phyloP scores from a whole-genome alignment of 2,113 vertebrate species.

The Haplochromis burtoni region DNA sequence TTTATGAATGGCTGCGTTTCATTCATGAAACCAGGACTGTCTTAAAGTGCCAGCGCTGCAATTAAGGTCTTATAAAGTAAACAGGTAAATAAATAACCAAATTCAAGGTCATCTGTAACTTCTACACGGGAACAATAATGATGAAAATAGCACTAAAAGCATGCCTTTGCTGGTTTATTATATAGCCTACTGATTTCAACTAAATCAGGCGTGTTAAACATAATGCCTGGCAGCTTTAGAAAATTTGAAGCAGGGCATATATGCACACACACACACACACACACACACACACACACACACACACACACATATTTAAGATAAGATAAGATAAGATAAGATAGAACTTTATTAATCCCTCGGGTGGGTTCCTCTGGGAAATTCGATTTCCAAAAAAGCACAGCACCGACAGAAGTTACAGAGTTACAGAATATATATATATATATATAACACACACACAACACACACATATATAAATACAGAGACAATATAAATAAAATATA shows the following conservation, averaged over 20 bases:
- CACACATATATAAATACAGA: no score
- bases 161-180: neutral
- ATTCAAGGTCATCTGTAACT: neutral
- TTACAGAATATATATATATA: no score
- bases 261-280: neutral
- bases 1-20: conserved; percentile 76
- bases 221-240: neutral
- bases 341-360: no score
- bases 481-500: no score
- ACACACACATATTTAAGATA: fast-evolving
- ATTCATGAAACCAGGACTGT: conserved; percentile 59
- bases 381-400: no score
- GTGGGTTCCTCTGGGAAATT: no score
- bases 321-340: no score
- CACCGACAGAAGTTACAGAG: no score
- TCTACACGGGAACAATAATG: neutral
- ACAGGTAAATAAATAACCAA: neutral
- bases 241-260: neutral
- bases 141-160: neutral
- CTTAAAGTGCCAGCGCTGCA: conserved; percentile 54
- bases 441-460: neutral
- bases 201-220: neutral
- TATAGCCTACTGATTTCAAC: neutral
- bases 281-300: fast-evolving
- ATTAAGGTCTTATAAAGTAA: neutral